Base-by-base conservation (phyloP, 2,797 vertebrate species). In the Myiotriccus ornatus region DNA sequence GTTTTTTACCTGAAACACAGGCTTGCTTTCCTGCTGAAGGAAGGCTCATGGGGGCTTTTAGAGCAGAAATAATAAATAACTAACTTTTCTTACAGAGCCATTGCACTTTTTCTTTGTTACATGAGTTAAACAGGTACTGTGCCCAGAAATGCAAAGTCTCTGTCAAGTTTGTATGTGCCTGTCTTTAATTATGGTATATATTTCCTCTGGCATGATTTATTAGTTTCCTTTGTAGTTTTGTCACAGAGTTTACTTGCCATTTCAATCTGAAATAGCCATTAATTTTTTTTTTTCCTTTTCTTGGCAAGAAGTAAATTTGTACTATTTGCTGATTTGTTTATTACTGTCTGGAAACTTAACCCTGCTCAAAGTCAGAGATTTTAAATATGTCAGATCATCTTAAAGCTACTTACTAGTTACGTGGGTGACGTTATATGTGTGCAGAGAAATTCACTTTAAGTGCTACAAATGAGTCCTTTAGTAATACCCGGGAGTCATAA, bases 401-500 rank as follows among this genome's bases (percentile, higher is more conserved):
- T 75, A 89, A 90, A 91, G 43, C 71, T 88, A 27, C 92, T 39
- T 53, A 35, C 30, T 53, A 52, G 76, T 81, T 90, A 15, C 32
- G 25, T 12, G 85, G 82, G 39, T 95, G 95, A 96, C 30, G 53
- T 96, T 94, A 73, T 92, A 65, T 57, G 90, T 52, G 84, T 87
- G 95, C 96, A 76, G 95, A 97, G 96, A 98, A 98, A 97, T 97
- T 97, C 83, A 97, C 96, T 97, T 94, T 93, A 82, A 95, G 97
- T 96, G 63, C 96, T 98, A 97, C 97, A 97, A 97, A 97, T 97
- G 95, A 97, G 97, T 97, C 97, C 96, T 97, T 97, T 94, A 95
- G 98, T 96, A 97, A 98, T 97, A 97, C 96, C 92, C 97, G 95
- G 97, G 97, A 98, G 98, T 98, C 98, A 97, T 96, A 94, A 97